Conservation (phyloP, 2,888 invertebrate species). For the Lumbricus terrestris region DNA sequence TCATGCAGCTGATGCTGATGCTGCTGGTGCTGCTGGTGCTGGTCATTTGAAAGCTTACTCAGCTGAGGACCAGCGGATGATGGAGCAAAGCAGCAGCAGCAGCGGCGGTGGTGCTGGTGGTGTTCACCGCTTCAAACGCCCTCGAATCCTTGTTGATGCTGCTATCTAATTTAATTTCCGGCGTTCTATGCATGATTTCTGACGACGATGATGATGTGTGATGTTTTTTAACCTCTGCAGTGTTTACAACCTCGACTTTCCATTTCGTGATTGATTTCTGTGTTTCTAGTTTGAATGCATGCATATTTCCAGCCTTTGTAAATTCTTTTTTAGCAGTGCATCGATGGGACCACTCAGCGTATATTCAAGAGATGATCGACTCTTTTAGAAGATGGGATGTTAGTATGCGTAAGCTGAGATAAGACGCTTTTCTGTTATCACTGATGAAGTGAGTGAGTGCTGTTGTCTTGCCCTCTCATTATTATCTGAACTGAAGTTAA, state of each 20-base stretch:
- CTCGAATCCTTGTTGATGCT: conserved; percentile 10
- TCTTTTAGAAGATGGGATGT: not conserved
- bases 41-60: not conserved
- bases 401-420: not conserved
- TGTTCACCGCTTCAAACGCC: not conserved
- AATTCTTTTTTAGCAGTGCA: not conserved
- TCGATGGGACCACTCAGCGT: not conserved
- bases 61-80: not conserved
- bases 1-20: too few relatives aligned
- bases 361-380: not conserved
- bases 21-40: not conserved
- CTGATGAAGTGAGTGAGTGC: not conserved
- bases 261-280: not conserved
- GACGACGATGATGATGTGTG: not conserved
- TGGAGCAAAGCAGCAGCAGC: not conserved
- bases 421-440: not conserved
- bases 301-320: not conserved
- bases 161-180: not conserved
- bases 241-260: not conserved
- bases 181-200: not conserved
- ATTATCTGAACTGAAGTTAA: not conserved
- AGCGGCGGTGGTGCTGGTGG: too few relatives aligned
- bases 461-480: not conserved
- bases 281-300: not conserved
- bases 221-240: conserved; percentile 10